Conservation (phyloP, 2,888 invertebrate genomes). For the Lacanobia wlatinum region DNA sequence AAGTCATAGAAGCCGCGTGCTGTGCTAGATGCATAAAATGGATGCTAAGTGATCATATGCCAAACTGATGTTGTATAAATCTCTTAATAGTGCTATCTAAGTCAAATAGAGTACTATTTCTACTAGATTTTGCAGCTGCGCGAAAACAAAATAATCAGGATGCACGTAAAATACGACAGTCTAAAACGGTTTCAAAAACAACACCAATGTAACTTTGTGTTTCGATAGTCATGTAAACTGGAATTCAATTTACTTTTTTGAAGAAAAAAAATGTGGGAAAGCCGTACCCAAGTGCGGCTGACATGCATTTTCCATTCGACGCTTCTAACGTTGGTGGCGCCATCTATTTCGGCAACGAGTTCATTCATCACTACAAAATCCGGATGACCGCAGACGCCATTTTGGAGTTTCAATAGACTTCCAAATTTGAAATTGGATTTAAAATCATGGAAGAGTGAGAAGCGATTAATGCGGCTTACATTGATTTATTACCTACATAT, state of each 20-base stretch:
- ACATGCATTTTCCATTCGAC: conserved; percentile 68
- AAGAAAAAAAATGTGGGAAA: conserved; percentile 27
- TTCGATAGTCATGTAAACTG: conserved; percentile 39
- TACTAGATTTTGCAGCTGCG: neutral
- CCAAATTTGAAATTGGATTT: conserved; percentile 33
- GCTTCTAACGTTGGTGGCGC: conserved; percentile 52
- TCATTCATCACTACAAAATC: conserved; percentile 64
- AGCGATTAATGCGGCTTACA: neutral
- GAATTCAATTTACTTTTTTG: conserved; percentile 58
- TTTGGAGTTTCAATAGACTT: conserved; percentile 48
- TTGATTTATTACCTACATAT: conserved; percentile 1
- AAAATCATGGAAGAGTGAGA: neutral
- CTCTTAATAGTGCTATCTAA: neutral
- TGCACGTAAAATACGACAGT: neutral
- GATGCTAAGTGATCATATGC: neutral
- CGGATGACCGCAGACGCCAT: conserved; percentile 61
- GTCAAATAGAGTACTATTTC: neutral
- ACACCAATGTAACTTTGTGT: conserved; percentile 35
- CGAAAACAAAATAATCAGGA: neutral
- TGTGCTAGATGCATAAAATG: neutral
- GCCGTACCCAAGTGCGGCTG: conserved; percentile 38
- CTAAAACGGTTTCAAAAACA: conserved; percentile 15
- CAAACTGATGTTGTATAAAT: neutral
- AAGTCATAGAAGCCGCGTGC: neutral
- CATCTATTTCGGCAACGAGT: conserved; percentile 60